Evolutionary conservation across 2,888 invertebrate species (phyloP).

Genomic region (Limnephilus lunatus): DNA sequence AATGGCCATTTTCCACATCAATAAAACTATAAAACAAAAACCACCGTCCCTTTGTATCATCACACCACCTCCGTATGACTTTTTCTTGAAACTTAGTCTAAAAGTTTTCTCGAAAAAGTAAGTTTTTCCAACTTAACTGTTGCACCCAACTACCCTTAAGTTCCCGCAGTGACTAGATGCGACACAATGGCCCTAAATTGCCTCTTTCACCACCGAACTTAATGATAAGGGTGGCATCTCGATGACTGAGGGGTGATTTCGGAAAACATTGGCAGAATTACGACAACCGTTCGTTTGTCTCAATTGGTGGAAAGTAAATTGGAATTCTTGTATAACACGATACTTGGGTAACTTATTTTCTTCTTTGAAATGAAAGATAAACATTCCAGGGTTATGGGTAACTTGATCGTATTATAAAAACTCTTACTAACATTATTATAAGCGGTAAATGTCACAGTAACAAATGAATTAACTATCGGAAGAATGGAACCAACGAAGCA

Average conservation of each 20-base stretch:
- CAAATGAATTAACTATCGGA: too few relatives aligned
- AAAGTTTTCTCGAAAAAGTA: background rate
- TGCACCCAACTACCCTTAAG: conserved; percentile 24
- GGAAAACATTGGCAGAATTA: background rate
- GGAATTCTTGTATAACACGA: background rate
- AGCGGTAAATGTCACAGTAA: too few relatives aligned
- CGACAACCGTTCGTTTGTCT: background rate
- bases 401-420: too few relatives aligned
- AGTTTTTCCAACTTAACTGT: background rate
- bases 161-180: background rate
- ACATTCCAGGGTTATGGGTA: too few relatives aligned
- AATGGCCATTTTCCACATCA: background rate
- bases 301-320: background rate
- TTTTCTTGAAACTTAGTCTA: background rate
- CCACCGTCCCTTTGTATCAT: background rate
- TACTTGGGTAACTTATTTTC: background rate
- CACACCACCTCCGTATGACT: background rate
- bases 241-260: conserved; percentile 6
- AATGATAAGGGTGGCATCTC: conserved; percentile 35
- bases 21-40: background rate
- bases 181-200: conserved; percentile 36
- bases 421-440: too few relatives aligned
- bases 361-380: background rate
- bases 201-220: background rate
- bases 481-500: too few relatives aligned